phyloP scores from a whole-genome alignment of 23 tunicate genomes.

The Phallusia fumigata region DNA sequence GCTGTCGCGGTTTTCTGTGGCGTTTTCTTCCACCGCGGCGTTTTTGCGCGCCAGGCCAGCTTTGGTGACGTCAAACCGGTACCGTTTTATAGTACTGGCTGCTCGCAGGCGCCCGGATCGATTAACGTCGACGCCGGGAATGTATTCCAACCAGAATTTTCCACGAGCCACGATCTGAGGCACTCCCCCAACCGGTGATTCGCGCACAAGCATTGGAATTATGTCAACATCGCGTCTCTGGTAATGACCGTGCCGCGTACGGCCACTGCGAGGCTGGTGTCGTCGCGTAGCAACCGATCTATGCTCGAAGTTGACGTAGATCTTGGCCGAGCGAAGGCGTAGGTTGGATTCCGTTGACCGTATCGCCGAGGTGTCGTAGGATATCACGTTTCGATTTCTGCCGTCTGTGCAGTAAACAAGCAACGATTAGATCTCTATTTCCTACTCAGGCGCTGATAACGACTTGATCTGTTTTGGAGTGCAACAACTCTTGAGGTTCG shows the following conservation, averaged over 20 bases:
- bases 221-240: neutral
- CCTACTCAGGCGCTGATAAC: neutral
- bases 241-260: neutral
- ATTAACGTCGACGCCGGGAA: neutral
- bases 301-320: slow-evolving; percentile 6
- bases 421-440: neutral
- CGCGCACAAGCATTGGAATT: neutral
- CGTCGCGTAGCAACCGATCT: neutral
- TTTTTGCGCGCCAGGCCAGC: neutral
- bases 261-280: neutral
- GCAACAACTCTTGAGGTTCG: neutral
- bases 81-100: neutral
- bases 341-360: neutral
- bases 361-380: neutral
- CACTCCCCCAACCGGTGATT: neutral
- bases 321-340: neutral
- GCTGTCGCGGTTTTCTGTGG: neutral
- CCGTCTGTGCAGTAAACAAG: neutral
- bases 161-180: neutral
- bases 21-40: slow-evolving; percentile 1
- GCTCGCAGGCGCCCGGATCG: neutral
- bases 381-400: neutral
- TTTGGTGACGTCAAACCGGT: slow-evolving; percentile 13
- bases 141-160: neutral
- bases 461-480: neutral